Conservation (phyloP, 2,797 vertebrate genomes). For the Galaxias olidus region DNA sequence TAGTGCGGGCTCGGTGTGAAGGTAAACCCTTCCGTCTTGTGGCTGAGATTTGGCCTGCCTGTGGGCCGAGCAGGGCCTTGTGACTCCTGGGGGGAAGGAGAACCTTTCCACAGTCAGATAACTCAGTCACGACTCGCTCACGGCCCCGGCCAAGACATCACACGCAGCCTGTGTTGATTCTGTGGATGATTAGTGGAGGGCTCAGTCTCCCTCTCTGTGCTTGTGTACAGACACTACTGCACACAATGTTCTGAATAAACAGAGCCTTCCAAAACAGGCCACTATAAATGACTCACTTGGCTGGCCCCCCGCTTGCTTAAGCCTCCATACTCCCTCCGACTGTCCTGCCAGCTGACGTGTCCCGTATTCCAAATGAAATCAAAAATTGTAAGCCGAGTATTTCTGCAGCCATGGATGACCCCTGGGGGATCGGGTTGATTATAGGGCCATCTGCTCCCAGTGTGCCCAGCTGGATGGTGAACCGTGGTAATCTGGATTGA, state of each 20-base stretch:
- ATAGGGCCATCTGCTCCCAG: slow-evolving; percentile 76
- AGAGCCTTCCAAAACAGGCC: slow-evolving; percentile 19
- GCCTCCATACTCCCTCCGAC: slow-evolving; percentile 11
- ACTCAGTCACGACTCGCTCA: slow-evolving; percentile 4
- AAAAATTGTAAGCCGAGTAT: slow-evolving; percentile 51
- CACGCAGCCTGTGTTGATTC: slow-evolving; percentile 6
- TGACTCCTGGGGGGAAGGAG: slow-evolving; percentile 20
- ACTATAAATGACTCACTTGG: slow-evolving; percentile 12
- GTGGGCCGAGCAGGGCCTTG: slow-evolving; percentile 12
- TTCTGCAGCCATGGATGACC: slow-evolving; percentile 60
- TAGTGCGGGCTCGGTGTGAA: no score
- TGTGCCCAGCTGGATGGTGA: slow-evolving; percentile 68
- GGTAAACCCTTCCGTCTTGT: no score
- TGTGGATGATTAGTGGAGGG: background rate
- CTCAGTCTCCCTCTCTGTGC: background rate
- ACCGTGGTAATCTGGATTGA: slow-evolving; percentile 68
- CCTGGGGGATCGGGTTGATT: slow-evolving; percentile 55
- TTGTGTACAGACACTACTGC: slow-evolving; percentile 3
- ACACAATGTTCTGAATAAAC: slow-evolving; percentile 11
- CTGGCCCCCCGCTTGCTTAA: slow-evolving; percentile 6
- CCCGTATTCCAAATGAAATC: slow-evolving; percentile 48
- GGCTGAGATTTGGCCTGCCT: slow-evolving; percentile 4
- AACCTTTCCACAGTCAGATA: slow-evolving; percentile 23
- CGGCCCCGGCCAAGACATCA: background rate
- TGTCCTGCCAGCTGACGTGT: slow-evolving; percentile 45